Conservation (phyloP, 2,113 vertebrate genomes). For the Brachionichthys hirsutus region DNA sequence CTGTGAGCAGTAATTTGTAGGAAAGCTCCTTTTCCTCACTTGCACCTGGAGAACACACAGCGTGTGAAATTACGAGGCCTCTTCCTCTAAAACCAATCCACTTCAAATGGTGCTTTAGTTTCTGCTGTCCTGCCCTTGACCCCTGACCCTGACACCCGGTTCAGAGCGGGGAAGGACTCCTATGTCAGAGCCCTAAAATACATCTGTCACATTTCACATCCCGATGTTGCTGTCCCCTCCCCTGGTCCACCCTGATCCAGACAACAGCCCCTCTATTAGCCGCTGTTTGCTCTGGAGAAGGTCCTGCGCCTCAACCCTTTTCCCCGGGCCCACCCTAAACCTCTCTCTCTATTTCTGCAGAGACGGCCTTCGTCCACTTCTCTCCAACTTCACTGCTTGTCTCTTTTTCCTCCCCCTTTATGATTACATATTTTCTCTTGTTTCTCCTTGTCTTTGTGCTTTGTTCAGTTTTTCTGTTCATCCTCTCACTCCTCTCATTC, state of each 20-base stretch:
- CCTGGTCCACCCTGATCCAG: constrained; percentile 46
- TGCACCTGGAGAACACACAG: constrained; percentile 2
- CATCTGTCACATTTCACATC: constrained; percentile 78
- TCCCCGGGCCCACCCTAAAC: constrained; percentile 39
- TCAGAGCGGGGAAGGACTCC: constrained; percentile 57
- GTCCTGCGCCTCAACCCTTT: constrained; percentile 31
- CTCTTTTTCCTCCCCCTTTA: constrained; percentile 22
- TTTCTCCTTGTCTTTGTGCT: constrained; percentile 28
- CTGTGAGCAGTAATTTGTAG: constrained; percentile 14
- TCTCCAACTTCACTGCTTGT: constrained; percentile 22
- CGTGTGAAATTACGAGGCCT: constrained; percentile 29
- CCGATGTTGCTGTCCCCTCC: constrained; percentile 63
- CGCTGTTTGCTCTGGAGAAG: constrained; percentile 70
- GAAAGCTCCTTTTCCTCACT: constrained; percentile 19
- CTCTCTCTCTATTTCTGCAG: constrained; percentile 27
- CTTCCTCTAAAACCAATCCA: constrained; percentile 42
- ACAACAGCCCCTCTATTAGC: constrained; percentile 72
- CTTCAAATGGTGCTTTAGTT: constrained; percentile 41
- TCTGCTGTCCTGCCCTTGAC: constrained; percentile 61
- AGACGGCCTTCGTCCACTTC: constrained; percentile 36
- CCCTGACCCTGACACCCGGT: constrained; percentile 62
- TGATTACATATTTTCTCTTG: constrained; percentile 17
- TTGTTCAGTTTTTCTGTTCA: constrained; percentile 42
- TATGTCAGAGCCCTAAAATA: constrained; percentile 64
- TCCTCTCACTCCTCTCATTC: constrained; percentile 25